Base-by-base conservation (phyloP, 2,888 invertebrate genomes). In the Drosophila emarginata region DNA sequence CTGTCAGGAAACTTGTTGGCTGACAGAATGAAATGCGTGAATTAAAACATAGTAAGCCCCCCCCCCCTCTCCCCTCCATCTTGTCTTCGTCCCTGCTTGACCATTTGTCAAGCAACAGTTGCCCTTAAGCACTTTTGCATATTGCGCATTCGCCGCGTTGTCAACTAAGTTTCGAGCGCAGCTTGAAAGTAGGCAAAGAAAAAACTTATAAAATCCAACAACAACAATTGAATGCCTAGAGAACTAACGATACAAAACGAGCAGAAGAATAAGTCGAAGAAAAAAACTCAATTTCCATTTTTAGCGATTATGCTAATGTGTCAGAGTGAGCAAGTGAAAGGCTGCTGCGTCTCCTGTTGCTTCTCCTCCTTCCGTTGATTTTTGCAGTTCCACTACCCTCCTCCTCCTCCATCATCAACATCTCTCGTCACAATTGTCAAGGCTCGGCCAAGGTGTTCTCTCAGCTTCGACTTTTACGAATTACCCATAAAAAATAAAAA, bases 221-320 rank as follows among this genome's bases (percentile, higher is more conserved):
- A 45, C 21, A 45, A 70, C 59, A 66, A 53, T 72, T 70, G 67
- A 67, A 75, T 63, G 53, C 67, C 51, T 18, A 12, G 11, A 18
- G 12, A 45, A 45, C 18, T 45, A 45, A 45, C 45, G 4, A 0
- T 21, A 45, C 7, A 23, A 54, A 54, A 9, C 57, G 56, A 21
- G 57, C 40, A 66, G 21, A 57, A 57, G 40, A 61, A 71, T n/a
- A n/a, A n/a, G n/a, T n/a, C n/a, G n/a, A n/a, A 53, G 9, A 69
- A 61, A 66, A 61, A 57, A 81, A 80, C 80, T 76, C 64, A 70
- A 81, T 77, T 80, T 80, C 58, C 76, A 74, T 79, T 69, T 72
- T 64, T 75, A 69, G 75, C 76, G 77, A 87, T 89, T 89, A 89
- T 89, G 88, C 77, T 88, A 89, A 89, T 89, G 75, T 50, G 23